Percentiles rank a stretch among this genome's conserved stretches.
Evolutionary conservation across 1,140 invertebrate genomes (phyloP).

Genomic region (Drosophila burlai): DNA sequence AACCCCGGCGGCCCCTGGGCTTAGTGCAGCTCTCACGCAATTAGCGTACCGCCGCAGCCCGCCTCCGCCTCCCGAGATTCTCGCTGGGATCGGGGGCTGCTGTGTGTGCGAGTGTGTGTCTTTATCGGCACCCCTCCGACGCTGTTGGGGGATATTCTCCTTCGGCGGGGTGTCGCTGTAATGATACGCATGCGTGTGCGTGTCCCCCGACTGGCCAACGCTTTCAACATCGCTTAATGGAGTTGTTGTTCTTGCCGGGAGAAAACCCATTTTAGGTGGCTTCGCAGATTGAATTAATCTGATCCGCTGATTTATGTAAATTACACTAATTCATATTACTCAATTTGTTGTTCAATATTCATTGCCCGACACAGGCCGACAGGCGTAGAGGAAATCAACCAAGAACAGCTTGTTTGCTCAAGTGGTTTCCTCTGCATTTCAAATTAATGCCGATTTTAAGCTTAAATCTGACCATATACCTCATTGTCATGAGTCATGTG

Average conservation of each 20-base stretch:
- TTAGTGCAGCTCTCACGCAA: constrained; percentile 59
- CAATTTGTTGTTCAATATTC: constrained; percentile 80
- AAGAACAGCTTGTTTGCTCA: constrained; percentile 49
- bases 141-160: constrained; percentile 1
- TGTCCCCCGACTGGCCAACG: constrained; percentile 34
- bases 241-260: constrained; percentile 61
- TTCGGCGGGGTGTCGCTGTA: constrained; percentile 48
- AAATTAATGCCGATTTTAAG: background rate
- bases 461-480: constrained; percentile 9
- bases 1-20: constrained; percentile 51
- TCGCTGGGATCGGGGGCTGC: constrained; percentile 32
- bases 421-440: constrained; percentile 41
- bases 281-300: constrained; percentile 77
- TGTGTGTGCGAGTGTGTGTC: background rate
- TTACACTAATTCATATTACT: constrained; percentile 82
- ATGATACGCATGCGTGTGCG: constrained; percentile 42
- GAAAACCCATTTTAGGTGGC: constrained; percentile 55
- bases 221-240: constrained; percentile 76
- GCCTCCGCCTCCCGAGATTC: constrained; percentile 18
- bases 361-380: constrained; percentile 34
- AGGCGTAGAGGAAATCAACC: constrained; percentile 3
- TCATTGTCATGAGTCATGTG: constrained; percentile 23
- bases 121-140: constrained; percentile 13
- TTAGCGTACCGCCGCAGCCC: constrained; percentile 30
- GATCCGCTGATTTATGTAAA: constrained; percentile 79